These are phyloP conservation scores for Anas bernieri DNA, from an alignment of 2,797 vertebrate species.

Conservation along the genomic window DNA sequence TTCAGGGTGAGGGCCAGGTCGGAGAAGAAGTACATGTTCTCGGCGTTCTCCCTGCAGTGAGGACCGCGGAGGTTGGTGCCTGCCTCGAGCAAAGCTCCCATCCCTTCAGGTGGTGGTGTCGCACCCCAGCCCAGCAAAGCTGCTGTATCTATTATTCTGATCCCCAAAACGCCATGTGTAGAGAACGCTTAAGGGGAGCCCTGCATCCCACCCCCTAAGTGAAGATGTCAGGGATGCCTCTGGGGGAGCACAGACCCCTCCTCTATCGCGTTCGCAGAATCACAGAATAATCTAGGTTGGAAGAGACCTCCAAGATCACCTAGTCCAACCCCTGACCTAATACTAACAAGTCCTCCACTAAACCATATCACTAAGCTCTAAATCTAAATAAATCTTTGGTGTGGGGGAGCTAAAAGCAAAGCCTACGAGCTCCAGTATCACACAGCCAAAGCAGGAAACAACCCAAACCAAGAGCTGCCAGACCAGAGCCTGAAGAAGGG, in stretches of 20 bases:
- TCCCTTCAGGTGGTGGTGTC: fast-evolving
- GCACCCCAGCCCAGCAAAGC: not conserved
- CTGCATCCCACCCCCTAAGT: not conserved
- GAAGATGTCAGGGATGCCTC: fast-evolving
- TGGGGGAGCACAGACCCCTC: not conserved
- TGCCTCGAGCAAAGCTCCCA: fast-evolving
- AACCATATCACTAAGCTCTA: too few relatives aligned
- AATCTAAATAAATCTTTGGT: not conserved
- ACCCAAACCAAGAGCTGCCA: not conserved
- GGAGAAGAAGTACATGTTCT: slow-evolving; percentile 86
- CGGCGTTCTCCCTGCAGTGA: slow-evolving; percentile 75
- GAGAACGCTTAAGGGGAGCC: not conserved
- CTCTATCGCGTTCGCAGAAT: too few relatives aligned
- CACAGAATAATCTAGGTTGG: too few relatives aligned
- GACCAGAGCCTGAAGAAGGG: not conserved
- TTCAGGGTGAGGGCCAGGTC: slow-evolving; percentile 83
- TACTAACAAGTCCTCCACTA: too few relatives aligned
- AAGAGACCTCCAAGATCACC: too few relatives aligned
- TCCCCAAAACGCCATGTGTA: not conserved
- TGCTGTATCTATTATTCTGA: too few relatives aligned
- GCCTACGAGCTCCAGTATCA: fast-evolving
- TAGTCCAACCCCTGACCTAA: too few relatives aligned
- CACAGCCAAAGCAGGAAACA: fast-evolving
- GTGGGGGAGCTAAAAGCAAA: not conserved
- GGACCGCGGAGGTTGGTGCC: fast-evolving